A percentile compares a stretch with the other conserved stretches of the same genome.
phyloP scores from a whole-genome alignment of 2,797 vertebrate species.

The Megalops cyprinoides region DNA sequence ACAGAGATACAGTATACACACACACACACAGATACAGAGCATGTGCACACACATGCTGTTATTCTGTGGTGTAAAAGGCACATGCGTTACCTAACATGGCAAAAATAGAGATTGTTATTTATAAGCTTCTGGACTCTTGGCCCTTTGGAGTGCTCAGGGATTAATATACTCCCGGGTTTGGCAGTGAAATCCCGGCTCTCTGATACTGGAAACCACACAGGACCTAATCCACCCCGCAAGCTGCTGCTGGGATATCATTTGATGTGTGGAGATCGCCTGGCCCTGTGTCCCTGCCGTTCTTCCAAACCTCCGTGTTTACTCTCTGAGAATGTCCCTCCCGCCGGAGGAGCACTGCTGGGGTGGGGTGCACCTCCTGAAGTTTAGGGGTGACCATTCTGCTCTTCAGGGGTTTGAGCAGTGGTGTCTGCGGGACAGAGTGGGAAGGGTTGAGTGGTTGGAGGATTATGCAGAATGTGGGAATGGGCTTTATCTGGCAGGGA shows the following conservation, averaged over 20 bases:
- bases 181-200: constrained; percentile 59
- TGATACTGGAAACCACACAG: constrained; percentile 51
- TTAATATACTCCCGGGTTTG: constrained; percentile 51
- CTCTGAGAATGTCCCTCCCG: too few species aligned
- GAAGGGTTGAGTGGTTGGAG: too few species aligned
- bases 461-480: constrained; percentile 81
- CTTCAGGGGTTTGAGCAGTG: neutral
- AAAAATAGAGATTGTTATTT: constrained; percentile 54
- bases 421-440: constrained; percentile 58
- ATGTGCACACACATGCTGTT: neutral
- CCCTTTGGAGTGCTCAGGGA: constrained; percentile 43
- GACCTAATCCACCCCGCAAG: constrained; percentile 63
- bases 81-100: constrained; percentile 45
- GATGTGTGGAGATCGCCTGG: too few species aligned
- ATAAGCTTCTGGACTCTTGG: constrained; percentile 36
- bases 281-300: too few species aligned
- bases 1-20: neutral
- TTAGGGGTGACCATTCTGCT: neutral
- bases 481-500: constrained; percentile 77
- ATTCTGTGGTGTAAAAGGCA: neutral
- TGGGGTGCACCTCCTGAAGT: neutral
- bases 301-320: too few species aligned
- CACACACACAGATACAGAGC: neutral
- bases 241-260: constrained; percentile 60
- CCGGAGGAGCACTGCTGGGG: too few species aligned